Evolutionary conservation across 2,113 vertebrate species (phyloP), one percentile per base, ranked within the genome.

Genomic region (Gymnarchus niloticus): DNA sequence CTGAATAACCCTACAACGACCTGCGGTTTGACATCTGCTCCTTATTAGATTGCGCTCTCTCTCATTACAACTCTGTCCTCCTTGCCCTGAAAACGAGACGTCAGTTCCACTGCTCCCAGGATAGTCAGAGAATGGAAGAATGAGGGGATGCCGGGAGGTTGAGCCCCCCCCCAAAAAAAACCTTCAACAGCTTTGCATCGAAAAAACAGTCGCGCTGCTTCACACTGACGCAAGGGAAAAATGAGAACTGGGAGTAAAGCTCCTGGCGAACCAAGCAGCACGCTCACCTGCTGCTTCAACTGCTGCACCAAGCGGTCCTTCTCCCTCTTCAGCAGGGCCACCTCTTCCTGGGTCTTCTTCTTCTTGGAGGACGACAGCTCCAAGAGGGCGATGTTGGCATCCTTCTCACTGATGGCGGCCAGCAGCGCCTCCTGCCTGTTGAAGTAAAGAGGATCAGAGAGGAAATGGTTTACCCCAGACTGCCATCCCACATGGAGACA

Each of bases 341-440:
- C 97, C 91, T 99, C 98, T 51, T 99, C 98, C 89, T 99, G 98
- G 56, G 97, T 99, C 93, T 99, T 99, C 93, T 99, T 99, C 95
- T 99, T 99, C 89, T 95, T 95, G 69, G 98, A 99, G 2, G 98
- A 97, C 0, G 98, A 99, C 83, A 99, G 96, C 90, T 99, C 98
- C 85, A 99, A 89, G 86, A 99, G 95, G 85, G 98, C 98, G 56
- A 99, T 99, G 89, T 99, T 99, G 92, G 97, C 97, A 81, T 99
- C 98, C 91, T 99, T 99, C 94, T 99, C 98, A 90, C 98, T 99
- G 90, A 99, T 99, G 89, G 98, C 97, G 88, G 98, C 97, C 91
- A 99, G 93, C 85, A 99, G 96, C 65, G 98, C 97, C 94, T 99
- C 98, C 93, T 99, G 98, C 88, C 98, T 99, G 90, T 6, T 61